Percentiles rank a stretch among this genome's conserved stretches.
phyloP scores from a whole-genome alignment of 1,140 invertebrate genomes.

The Meloidogyne chitwoodi region DNA sequence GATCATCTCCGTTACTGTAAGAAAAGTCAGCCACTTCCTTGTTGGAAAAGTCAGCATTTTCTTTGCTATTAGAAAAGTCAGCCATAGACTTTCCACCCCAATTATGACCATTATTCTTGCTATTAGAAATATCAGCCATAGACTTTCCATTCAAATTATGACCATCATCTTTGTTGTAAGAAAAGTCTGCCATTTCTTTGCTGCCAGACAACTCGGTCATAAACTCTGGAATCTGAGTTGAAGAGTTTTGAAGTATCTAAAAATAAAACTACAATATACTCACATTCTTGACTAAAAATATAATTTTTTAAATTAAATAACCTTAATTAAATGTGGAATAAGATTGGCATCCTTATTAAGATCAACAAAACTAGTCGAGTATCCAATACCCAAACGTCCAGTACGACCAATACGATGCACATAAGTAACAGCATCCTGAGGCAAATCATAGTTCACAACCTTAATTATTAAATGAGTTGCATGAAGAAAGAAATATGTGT shows the following conservation, averaged over 20 bases:
- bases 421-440: constrained; percentile 83
- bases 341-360: neutral
- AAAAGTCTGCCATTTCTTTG: neutral
- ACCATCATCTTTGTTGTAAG: no score
- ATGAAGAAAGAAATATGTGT: constrained; percentile 62
- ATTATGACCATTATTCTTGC: neutral
- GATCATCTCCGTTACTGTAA: neutral
- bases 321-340: neutral
- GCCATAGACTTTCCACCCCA: no score
- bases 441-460: constrained; percentile 85
- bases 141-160: no score
- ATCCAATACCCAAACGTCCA: constrained; percentile 62
- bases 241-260: neutral
- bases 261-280: no score
- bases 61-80: neutral
- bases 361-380: constrained; percentile 30
- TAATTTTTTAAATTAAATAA: no score
- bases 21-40: no score
- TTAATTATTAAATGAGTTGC: no score
- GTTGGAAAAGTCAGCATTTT: neutral
- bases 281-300: no score
- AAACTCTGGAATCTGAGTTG: neutral
- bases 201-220: neutral
- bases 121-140: neutral
- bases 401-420: constrained; percentile 85